Conservation (phyloP, 1,140 invertebrate species). For the Colletes latitarsis region DNA sequence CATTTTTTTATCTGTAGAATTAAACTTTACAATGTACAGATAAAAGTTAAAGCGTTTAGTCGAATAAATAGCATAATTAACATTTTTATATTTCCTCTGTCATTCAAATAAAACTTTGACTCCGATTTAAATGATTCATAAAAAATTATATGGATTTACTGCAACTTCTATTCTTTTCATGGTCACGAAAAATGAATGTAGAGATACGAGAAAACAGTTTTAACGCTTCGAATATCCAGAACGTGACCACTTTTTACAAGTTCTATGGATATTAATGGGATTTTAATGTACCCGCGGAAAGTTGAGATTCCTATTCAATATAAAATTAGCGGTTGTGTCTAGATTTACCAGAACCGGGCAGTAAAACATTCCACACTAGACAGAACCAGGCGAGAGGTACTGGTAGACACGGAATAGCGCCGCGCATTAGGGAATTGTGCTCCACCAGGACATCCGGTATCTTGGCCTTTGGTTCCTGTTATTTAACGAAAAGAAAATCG, state of each 20-base stretch:
- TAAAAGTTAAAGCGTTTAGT: no score
- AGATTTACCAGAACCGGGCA: constrained; percentile 91
- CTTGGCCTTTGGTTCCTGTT: constrained; percentile 90
- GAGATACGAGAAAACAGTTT: not conserved
- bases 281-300: not conserved
- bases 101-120: no score
- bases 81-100: no score
- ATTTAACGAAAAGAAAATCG: not conserved
- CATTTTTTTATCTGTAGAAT: no score
- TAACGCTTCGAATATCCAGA: not conserved
- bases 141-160: no score
- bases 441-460: constrained; percentile 89
- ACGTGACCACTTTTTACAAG: not conserved
- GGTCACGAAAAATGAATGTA: no score
- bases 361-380: constrained; percentile 90
- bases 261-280: not conserved
- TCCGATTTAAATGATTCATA: no score
- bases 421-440: constrained; percentile 91
- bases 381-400: constrained; percentile 92
- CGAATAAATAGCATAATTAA: no score
- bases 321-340: not conserved
- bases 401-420: constrained; percentile 94
- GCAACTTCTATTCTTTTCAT: no score
- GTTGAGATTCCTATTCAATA: not conserved
- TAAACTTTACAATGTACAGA: no score